Conservation (phyloP, 2,113 vertebrate genomes). For the Lota lota region DNA sequence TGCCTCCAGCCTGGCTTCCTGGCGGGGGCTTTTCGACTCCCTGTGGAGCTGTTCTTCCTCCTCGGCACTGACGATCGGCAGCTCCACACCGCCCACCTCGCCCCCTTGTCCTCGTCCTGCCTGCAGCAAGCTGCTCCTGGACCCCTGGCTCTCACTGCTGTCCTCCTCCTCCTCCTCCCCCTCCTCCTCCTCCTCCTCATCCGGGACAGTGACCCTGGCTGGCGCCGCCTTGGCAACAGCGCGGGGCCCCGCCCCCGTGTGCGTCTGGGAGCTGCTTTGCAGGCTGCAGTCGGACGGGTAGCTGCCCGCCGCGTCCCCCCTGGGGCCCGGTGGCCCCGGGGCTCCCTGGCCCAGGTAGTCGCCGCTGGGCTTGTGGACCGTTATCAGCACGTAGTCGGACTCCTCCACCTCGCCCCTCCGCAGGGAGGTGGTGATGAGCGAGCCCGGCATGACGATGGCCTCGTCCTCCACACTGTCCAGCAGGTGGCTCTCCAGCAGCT, state of each 20-base stretch:
- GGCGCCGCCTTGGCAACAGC: slow-evolving; percentile 1
- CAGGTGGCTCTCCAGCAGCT: slow-evolving; percentile 92
- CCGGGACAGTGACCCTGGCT: slow-evolving; percentile 54
- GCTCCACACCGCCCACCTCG: not conserved
- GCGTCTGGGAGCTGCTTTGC: slow-evolving; percentile 78
- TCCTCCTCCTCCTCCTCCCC: slow-evolving; percentile 43
- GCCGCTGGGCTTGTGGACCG: slow-evolving; percentile 89
- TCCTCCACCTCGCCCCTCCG: slow-evolving; percentile 96
- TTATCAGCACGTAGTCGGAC: slow-evolving; percentile 94
- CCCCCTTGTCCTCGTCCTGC: slow-evolving; percentile 43
- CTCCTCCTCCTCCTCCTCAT: slow-evolving; percentile 43
- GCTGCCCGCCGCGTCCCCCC: slow-evolving; percentile 35
- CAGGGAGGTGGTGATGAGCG: slow-evolving; percentile 94
- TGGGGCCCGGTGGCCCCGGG: slow-evolving; percentile 18
- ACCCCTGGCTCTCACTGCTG: slow-evolving; percentile 62
- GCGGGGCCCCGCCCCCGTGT: slow-evolving; percentile 50
- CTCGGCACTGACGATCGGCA: not conserved
- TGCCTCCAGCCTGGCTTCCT: slow-evolving; percentile 77
- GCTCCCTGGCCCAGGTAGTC: slow-evolving; percentile 77
- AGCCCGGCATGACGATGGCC: slow-evolving; percentile 93
- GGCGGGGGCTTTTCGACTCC: slow-evolving; percentile 62
- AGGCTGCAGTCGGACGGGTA: slow-evolving; percentile 80
- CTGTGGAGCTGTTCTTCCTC: slow-evolving; percentile 34
- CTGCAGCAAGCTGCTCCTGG: slow-evolving; percentile 72
- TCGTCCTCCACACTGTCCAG: slow-evolving; percentile 91